Conservation (phyloP, 2,888 invertebrate genomes). For the Campaea margaritaria region DNA sequence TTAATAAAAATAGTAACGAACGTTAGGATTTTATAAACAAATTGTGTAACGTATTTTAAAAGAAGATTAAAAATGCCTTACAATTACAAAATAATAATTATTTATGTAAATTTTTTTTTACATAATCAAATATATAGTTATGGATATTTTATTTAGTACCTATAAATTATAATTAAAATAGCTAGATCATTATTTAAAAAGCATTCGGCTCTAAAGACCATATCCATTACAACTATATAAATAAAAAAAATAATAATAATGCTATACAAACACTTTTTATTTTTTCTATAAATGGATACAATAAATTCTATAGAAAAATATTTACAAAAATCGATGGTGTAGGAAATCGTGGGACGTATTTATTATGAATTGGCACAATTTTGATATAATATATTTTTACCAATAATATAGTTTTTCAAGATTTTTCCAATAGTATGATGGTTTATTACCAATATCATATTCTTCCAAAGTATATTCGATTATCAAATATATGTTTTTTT, state of each 20-base stretch:
- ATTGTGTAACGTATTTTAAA: no score
- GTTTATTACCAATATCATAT: constrained; percentile 21
- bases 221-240: constrained; percentile 12
- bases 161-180: constrained; percentile 2
- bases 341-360: constrained; percentile 58
- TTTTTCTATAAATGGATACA: constrained; percentile 56
- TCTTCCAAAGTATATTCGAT: not conserved
- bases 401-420: constrained; percentile 21
- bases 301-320: constrained; percentile 68
- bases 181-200: constrained; percentile 18
- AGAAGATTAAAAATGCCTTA: not conserved
- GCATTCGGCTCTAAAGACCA: constrained; percentile 27
- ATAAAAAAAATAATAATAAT: constrained; percentile 37
- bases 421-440: constrained; percentile 18
- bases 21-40: no score
- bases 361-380: constrained; percentile 60
- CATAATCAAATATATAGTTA: no score
- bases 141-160: no score
- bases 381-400: constrained; percentile 51
- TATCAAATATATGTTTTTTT: constrained; percentile 1
- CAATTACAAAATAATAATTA: not conserved
- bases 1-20: no score
- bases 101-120: not conserved
- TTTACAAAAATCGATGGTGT: constrained; percentile 62
- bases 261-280: constrained; percentile 39